A percentile compares a stretch with the other conserved stretches of the same genome.
Evolutionary conservation across 2,888 invertebrate species (phyloP).

Genomic region (Eupithecia exiguata): DNA sequence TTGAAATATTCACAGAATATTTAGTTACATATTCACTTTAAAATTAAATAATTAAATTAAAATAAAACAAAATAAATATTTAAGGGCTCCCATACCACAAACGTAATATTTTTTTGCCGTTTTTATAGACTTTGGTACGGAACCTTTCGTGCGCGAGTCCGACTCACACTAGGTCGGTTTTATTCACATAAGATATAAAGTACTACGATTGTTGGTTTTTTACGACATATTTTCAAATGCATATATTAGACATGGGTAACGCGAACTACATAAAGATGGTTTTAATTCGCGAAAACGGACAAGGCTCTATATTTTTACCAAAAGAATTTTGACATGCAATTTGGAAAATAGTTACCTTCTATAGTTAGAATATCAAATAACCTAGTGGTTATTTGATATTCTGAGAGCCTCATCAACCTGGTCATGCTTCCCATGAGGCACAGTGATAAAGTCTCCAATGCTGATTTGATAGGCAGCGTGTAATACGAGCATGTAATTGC

Average conservation of each 20-base stretch:
- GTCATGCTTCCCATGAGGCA: not conserved
- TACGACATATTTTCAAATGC: not conserved
- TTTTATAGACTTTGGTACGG: too few species aligned
- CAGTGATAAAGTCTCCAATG: not conserved
- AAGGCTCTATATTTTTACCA: not conserved
- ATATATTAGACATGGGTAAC: not conserved
- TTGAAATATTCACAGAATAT: too few species aligned
- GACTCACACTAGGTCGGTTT: too few species aligned
- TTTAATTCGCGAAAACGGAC: not conserved
- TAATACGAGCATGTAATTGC: constrained; percentile 1
- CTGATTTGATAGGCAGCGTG: not conserved
- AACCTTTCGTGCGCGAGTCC: too few species aligned
- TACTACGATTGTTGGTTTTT: not conserved
- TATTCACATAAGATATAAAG: too few species aligned
- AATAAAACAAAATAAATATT: too few species aligned
- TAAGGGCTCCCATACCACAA: too few species aligned
- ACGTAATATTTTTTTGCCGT: too few species aligned
- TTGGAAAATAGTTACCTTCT: not conserved
- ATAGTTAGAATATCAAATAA: too few species aligned
- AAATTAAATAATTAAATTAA: too few species aligned
- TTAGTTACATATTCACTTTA: too few species aligned
- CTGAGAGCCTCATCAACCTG: not conserved
- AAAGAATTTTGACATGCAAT: not conserved
- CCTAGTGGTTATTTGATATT: not conserved
- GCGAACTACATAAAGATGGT: not conserved